Percentiles rank a stretch among this genome's conserved stretches.
These are phyloP conservation scores for Himalopsyche japonica DNA, from an alignment of 2,888 invertebrate species.

Conservation along the genomic window DNA sequence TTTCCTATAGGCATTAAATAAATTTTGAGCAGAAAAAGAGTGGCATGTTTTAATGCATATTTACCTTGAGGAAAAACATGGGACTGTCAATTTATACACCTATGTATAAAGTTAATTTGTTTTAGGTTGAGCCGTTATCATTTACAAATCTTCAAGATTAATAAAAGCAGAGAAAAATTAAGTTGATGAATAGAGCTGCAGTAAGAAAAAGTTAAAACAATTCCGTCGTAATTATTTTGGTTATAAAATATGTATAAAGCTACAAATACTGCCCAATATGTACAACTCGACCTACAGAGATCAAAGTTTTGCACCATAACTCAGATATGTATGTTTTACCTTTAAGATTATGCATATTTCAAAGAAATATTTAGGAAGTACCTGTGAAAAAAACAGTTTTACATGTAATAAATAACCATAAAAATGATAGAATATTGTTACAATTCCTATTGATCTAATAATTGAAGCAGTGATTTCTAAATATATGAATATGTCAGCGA, in stretches of 20 bases:
- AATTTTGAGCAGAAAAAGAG: too few species aligned
- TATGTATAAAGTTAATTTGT: too few species aligned
- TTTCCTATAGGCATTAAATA: too few species aligned
- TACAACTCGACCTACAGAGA: constrained; percentile 18
- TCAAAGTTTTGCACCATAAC: constrained; percentile 22
- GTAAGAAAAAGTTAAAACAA: not conserved
- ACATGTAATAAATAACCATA: too few species aligned
- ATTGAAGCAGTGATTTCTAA: not conserved
- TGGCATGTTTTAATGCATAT: too few species aligned
- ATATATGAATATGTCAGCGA: not conserved
- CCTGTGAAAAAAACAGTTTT: not conserved
- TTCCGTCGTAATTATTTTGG: not conserved
- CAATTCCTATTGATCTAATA: too few species aligned
- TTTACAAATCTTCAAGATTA: too few species aligned
- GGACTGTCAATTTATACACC: too few species aligned
- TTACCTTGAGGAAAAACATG: too few species aligned
- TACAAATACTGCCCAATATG: constrained; percentile 28
- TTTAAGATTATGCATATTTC: constrained; percentile 10
- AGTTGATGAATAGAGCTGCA: not conserved
- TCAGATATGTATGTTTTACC: constrained; percentile 22
- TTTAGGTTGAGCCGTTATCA: too few species aligned
- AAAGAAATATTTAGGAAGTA: not conserved
- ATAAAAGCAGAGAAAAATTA: too few species aligned
- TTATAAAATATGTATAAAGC: constrained; percentile 30
- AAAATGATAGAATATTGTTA: too few species aligned